A percentile compares a stretch with the other conserved stretches of the same genome.
These are phyloP conservation scores for Lycopodina hypogea DNA, from an alignment of 37 sponge, comb jelly and placozoan genomes.

Conservation along the genomic window DNA sequence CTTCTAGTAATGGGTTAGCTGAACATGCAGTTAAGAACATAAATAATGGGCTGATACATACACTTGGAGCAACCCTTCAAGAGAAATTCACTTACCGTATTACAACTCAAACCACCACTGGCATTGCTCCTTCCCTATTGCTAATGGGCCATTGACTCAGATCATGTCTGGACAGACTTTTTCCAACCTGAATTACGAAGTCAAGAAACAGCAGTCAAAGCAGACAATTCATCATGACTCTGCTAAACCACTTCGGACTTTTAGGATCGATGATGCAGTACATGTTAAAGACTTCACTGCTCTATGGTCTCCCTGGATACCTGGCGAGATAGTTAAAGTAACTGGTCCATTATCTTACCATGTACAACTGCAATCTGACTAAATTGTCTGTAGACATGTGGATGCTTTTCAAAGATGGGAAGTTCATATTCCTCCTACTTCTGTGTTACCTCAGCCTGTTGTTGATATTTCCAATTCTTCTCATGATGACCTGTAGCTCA, in stretches of 20 bases:
- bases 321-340: neutral
- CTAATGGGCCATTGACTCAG: constrained; percentile 25
- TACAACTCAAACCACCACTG: constrained; percentile 40
- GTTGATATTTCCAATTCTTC: no score
- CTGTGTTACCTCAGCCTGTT: no score
- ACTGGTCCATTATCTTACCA: constrained; percentile 33
- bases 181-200: constrained; percentile 17
- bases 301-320: constrained; percentile 1
- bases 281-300: constrained; percentile 20
- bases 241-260: neutral
- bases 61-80: constrained; percentile 2
- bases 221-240: neutral
- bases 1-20: constrained; percentile 56
- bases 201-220: neutral
- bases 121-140: constrained; percentile 43
- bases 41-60: constrained; percentile 17
- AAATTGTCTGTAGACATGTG: constrained; percentile 14
- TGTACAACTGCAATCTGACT: constrained; percentile 6
- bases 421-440: neutral
- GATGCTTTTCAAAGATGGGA: neutral
- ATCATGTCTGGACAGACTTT: constrained; percentile 25
- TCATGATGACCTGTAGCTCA: no score
- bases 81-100: constrained; percentile 33
- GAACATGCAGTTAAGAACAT: no score
- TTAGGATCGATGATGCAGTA: constrained; percentile 6